These are phyloP conservation scores for Xestia ashworthii DNA, from an alignment of 2,888 invertebrate species.

Conservation along the genomic window DNA sequence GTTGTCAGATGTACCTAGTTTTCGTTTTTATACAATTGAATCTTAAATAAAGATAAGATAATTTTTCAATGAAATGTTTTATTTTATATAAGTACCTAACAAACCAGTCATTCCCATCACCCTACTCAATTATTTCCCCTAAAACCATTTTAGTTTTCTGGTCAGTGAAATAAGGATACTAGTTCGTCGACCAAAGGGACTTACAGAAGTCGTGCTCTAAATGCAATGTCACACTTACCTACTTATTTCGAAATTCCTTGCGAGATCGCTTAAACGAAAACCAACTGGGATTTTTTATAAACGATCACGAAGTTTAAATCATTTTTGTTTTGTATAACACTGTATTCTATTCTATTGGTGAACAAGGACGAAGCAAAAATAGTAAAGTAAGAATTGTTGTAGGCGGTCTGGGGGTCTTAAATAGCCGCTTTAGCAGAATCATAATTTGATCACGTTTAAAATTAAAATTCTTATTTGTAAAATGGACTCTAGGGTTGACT, in stretches of 20 bases:
- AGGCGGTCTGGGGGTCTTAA: too few species aligned
- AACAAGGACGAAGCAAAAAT: not conserved
- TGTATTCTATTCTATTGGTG: not conserved
- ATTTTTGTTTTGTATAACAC: not conserved
- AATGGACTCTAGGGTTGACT: too few species aligned
- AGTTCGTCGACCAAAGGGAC: not conserved
- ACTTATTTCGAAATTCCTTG: not conserved
- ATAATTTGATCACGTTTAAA: too few species aligned
- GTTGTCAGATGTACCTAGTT: conserved; percentile 65
- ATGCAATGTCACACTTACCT: too few species aligned
- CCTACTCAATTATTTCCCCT: not conserved
- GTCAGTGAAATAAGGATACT: not conserved
- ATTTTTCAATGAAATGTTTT: conserved; percentile 52
- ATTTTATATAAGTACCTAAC: conserved; percentile 39
- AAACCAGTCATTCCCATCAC: not conserved
- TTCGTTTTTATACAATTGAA: conserved; percentile 67
- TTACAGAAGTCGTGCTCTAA: not conserved
- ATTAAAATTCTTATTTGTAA: too few species aligned
- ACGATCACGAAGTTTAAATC: not conserved
- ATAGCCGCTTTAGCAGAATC: too few species aligned
- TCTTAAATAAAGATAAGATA: conserved; percentile 68
- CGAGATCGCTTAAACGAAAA: not conserved
- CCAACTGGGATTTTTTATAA: not conserved
- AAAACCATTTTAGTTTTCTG: not conserved
- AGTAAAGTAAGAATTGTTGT: not conserved